A percentile compares a stretch with the other conserved stretches of the same genome.
phyloP scores from a whole-genome alignment of 2,113 vertebrate species.

The Sphyrna mokarran region DNA sequence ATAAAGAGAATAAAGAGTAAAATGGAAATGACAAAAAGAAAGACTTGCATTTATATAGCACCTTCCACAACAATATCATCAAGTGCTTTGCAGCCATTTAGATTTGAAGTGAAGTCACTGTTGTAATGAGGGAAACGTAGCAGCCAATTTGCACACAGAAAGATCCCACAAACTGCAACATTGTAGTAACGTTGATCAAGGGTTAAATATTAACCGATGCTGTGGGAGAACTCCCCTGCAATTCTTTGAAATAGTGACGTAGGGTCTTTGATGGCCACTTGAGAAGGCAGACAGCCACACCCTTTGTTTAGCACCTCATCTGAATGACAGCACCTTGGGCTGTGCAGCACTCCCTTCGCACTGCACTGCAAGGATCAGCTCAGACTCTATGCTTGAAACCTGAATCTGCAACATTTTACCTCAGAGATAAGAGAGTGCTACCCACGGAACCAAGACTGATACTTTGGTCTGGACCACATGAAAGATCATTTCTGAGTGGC shows the following conservation, averaged over 20 bases:
- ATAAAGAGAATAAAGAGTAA: not conserved
- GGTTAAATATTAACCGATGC: not conserved
- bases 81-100: not conserved
- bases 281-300: not conserved
- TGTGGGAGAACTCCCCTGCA: too few relatives aligned
- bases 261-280: not conserved
- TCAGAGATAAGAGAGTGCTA: not conserved
- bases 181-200: not conserved
- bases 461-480: not conserved
- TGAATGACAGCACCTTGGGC: not conserved
- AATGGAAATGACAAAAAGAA: not conserved
- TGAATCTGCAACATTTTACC: not conserved
- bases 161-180: not conserved
- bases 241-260: not conserved
- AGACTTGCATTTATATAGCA: not conserved
- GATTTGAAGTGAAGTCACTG: not conserved
- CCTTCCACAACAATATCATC: not conserved
- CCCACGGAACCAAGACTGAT: not conserved
- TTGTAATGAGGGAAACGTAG: not conserved
- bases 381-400: not conserved
- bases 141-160: not conserved
- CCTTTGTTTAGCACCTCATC: not conserved
- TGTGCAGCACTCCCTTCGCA: not conserved
- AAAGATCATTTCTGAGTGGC: not conserved
- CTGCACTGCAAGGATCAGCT: not conserved